phyloP scores from a whole-genome alignment of 2,888 invertebrate genomes.

The Lepidocyrtoides sp. region DNA sequence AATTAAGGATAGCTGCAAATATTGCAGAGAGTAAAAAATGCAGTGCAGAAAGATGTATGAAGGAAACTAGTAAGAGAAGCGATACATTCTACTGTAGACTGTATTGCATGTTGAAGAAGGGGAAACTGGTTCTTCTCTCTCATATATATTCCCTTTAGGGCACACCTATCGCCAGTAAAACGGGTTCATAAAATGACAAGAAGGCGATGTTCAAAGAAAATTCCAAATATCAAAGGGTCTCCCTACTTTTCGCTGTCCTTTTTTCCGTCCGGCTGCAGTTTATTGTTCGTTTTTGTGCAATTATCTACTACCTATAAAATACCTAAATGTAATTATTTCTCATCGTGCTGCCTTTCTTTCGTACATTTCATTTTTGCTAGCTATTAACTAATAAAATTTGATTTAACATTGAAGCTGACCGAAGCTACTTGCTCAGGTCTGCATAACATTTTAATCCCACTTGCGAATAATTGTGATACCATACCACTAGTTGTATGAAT shows the following conservation, averaged over 20 bases:
- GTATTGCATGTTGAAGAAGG: slow-evolving; percentile 40
- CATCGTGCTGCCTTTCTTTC: slow-evolving; percentile 38
- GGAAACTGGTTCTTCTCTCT: slow-evolving; percentile 75
- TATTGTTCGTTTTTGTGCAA: slow-evolving; percentile 1
- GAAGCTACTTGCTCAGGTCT: too few species aligned
- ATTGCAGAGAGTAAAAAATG: slow-evolving; percentile 3
- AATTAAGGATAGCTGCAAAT: not conserved
- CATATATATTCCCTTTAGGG: slow-evolving; percentile 76
- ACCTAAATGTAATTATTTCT: not conserved
- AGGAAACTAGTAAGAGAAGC: not conserved
- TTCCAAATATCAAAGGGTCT: slow-evolving; percentile 67
- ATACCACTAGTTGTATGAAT: too few species aligned
- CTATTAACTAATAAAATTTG: slow-evolving; percentile 35
- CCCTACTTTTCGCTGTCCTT: slow-evolving; percentile 18
- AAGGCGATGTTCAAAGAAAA: slow-evolving; percentile 68
- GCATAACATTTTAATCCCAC: too few species aligned
- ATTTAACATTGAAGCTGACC: too few species aligned
- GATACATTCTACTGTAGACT: not conserved
- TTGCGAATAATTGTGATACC: too few species aligned
- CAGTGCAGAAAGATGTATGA: not conserved
- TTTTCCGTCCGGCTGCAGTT: slow-evolving; percentile 15
- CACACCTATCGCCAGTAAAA: slow-evolving; percentile 77
- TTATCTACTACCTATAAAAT: not conserved
- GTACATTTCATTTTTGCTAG: slow-evolving; percentile 59
- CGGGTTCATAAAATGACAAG: slow-evolving; percentile 79